phyloP scores from a whole-genome alignment of 1,140 invertebrate species.

The Drosophila miranda region DNA sequence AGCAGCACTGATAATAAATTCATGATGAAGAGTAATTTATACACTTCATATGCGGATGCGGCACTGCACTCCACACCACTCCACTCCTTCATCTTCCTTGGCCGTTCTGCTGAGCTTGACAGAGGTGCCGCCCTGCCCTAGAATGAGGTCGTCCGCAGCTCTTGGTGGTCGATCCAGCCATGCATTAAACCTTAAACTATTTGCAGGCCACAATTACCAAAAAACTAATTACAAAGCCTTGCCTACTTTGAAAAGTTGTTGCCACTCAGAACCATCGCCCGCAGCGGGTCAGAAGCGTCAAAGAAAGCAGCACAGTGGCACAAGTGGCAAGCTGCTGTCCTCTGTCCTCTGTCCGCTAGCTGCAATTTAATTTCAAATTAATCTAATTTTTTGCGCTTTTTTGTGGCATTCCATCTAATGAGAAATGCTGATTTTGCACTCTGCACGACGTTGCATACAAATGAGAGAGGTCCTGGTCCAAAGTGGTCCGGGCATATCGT shows the following conservation, averaged over 20 bases:
- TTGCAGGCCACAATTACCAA: conserved; percentile 43
- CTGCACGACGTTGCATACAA: conserved; percentile 61
- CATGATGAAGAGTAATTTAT: conserved; percentile 80
- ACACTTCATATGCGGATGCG: conserved; percentile 70
- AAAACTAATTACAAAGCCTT: conserved; percentile 69
- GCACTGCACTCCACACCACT: conserved; percentile 1
- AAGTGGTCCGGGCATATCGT: conserved; percentile 45
- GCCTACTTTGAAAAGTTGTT: neutral
- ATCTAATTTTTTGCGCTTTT: conserved; percentile 64
- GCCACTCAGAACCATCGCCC: too few species aligned
- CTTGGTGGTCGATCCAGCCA: conserved; percentile 24
- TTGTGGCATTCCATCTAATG: conserved; percentile 47
- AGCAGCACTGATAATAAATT: conserved; percentile 77
- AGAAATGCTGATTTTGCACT: conserved; percentile 72
- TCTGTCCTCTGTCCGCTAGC: neutral
- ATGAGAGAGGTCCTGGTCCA: conserved; percentile 31
- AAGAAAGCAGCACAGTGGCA: conserved; percentile 12
- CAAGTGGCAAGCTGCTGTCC: conserved; percentile 16
- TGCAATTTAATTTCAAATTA: conserved; percentile 74
- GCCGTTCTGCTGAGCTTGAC: conserved; percentile 54
- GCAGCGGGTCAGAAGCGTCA: conserved; percentile 8
- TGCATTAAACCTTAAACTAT: conserved; percentile 66
- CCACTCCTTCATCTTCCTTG: neutral
- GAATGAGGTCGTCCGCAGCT: conserved; percentile 44
- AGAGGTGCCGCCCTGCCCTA: conserved; percentile 28